phyloP scores from a whole-genome alignment of 2,888 invertebrate genomes.

The Hemicrepidius hirtus region DNA sequence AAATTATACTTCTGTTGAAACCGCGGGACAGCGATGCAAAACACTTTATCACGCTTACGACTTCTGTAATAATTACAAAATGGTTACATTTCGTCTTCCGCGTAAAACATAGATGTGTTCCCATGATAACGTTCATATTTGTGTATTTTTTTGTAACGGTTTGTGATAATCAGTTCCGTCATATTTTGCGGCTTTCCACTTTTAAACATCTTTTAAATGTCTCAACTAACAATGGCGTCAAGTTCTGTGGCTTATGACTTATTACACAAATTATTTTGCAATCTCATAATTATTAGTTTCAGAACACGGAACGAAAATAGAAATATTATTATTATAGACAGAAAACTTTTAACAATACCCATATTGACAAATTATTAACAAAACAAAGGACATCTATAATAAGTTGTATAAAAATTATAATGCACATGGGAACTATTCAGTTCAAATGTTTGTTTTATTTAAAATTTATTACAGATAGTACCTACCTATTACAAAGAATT shows the following conservation, averaged over 20 bases:
- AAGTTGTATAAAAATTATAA: too few species aligned
- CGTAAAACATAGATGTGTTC: constrained; percentile 44
- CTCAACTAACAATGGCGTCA: constrained; percentile 41
- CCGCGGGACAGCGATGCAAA: constrained; percentile 38
- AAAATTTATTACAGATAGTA: too few species aligned
- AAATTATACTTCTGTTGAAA: constrained; percentile 39
- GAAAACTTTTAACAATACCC: too few species aligned
- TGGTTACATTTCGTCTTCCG: constrained; percentile 46
- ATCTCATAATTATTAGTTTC: constrained; percentile 28
- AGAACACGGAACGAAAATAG: not conserved
- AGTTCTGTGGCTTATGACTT: constrained; percentile 39
- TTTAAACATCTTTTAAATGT: constrained; percentile 41
- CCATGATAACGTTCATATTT: constrained; percentile 44
- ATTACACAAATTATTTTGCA: constrained; percentile 42
- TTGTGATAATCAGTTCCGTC: constrained; percentile 48
- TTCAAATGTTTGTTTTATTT: too few species aligned
- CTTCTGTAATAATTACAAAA: constrained; percentile 47
- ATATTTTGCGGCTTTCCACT: constrained; percentile 43
- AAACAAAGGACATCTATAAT: too few species aligned
- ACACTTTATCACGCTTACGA: constrained; percentile 47
- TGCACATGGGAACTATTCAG: too few species aligned
- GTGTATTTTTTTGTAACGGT: constrained; percentile 45
- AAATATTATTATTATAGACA: too few species aligned
- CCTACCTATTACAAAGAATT: too few species aligned
- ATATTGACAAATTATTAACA: too few species aligned